Conservation (phyloP, 2,113 vertebrate genomes). For the Heterotis niloticus region DNA sequence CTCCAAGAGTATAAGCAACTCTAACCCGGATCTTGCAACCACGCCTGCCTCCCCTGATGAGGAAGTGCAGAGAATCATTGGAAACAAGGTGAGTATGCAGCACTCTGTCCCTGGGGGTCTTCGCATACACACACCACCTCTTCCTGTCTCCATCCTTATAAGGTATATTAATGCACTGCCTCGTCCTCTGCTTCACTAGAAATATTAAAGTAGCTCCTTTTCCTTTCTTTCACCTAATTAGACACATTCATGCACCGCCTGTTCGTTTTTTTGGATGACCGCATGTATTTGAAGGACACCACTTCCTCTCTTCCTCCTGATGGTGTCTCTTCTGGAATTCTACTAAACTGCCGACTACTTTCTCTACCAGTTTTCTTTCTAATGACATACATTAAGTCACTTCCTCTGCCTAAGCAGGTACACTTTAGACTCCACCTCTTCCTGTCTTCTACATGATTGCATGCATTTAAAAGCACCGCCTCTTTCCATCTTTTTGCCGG, state of each 20-base stretch:
- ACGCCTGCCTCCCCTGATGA: constrained; percentile 77
- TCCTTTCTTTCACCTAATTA: background rate
- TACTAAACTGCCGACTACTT: no score
- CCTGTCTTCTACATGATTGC: background rate
- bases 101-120: background rate
- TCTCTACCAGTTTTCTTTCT: no score
- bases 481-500: no score
- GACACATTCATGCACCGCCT: background rate
- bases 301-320: no score
- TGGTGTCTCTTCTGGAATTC: no score
- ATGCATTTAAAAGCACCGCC: no score
- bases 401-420: background rate
- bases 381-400: background rate
- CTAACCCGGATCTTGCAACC: constrained; percentile 80
- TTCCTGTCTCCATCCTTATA: background rate
- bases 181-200: background rate
- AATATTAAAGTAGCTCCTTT: no score
- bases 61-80: constrained; percentile 81
- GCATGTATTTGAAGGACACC: background rate
- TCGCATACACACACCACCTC: background rate
- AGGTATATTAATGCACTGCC: background rate
- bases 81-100: constrained; percentile 68
- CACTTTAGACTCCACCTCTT: background rate
- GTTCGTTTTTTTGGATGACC: background rate
- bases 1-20: constrained; percentile 87